Conservation (phyloP, 1,140 invertebrate genomes). For the Eumaeus atala region DNA sequence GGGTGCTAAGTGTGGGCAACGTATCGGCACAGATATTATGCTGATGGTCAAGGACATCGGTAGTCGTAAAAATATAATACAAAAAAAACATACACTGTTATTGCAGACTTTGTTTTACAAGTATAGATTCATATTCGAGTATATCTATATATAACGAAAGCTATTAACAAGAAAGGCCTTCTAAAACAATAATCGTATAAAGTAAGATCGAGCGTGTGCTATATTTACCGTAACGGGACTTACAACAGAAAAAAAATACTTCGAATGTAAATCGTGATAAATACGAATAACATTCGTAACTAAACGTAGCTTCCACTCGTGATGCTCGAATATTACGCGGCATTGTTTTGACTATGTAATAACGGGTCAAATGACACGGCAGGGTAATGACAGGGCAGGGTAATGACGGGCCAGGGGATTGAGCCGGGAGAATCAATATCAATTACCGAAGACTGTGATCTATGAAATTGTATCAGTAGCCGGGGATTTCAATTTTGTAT, state of each 20-base stretch:
- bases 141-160: no score
- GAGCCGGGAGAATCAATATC: slow-evolving; percentile 42
- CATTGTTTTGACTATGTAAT: slow-evolving; percentile 39
- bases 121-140: no score
- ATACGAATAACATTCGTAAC: slow-evolving; percentile 16
- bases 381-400: slow-evolving; percentile 48
- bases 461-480: slow-evolving; percentile 41
- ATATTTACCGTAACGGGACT: not conserved
- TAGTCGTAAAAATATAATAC: no score
- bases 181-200: not conserved
- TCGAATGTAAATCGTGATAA: slow-evolving; percentile 37
- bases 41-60: no score
- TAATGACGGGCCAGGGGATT: slow-evolving; percentile 31
- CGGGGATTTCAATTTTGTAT: slow-evolving; percentile 35
- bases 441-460: slow-evolving; percentile 35
- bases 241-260: slow-evolving; percentile 9
- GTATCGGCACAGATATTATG: no score
- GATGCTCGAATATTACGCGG: slow-evolving; percentile 21
- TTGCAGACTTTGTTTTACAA: no score
- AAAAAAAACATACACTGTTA: no score
- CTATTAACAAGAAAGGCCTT: no score
- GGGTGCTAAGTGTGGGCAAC: no score
- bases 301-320: slow-evolving; percentile 21
- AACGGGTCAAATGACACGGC: slow-evolving; percentile 56
- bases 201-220: slow-evolving; percentile 4